These are phyloP conservation scores for Periparus ater DNA, from an alignment of 2,797 vertebrate genomes.

Conservation along the genomic window DNA sequence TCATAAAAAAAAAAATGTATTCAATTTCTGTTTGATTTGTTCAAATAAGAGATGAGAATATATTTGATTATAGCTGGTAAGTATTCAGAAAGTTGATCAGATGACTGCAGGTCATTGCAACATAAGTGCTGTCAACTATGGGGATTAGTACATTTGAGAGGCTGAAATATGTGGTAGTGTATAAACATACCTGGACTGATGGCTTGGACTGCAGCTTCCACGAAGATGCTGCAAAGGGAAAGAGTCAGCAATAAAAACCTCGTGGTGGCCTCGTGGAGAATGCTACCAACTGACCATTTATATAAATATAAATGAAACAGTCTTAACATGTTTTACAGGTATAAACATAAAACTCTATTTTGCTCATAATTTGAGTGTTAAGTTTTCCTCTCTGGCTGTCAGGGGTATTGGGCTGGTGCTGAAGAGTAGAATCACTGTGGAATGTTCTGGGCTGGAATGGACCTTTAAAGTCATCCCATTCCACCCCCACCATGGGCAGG, in stretches of 20 bases:
- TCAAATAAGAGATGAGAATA: constrained; percentile 82
- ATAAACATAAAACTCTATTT: neutral
- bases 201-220: neutral
- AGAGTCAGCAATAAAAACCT: neutral
- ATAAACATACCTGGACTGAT: constrained; percentile 60
- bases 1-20: constrained; percentile 81
- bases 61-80: constrained; percentile 80
- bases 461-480: fast-evolving
- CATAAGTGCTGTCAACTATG: constrained; percentile 63
- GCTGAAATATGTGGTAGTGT: constrained; percentile 9
- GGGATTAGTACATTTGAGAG: constrained; percentile 68
- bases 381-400: neutral
- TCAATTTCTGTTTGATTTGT: constrained; percentile 81
- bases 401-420: too few species aligned
- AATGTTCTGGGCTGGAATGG: neutral
- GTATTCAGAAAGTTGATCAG: constrained; percentile 78
- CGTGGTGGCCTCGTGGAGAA: fast-evolving
- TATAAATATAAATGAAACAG: fast-evolving
- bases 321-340: neutral
- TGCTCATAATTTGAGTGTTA: neutral
- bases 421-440: neutral
- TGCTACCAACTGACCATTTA: neutral
- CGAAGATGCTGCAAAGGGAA: neutral
- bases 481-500: fast-evolving
- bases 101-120: constrained; percentile 76